Evolutionary conservation across 2,888 invertebrate species (phyloP), one percentile per base, ranked within the genome.

Genomic region (Sinelater perroti): DNA sequence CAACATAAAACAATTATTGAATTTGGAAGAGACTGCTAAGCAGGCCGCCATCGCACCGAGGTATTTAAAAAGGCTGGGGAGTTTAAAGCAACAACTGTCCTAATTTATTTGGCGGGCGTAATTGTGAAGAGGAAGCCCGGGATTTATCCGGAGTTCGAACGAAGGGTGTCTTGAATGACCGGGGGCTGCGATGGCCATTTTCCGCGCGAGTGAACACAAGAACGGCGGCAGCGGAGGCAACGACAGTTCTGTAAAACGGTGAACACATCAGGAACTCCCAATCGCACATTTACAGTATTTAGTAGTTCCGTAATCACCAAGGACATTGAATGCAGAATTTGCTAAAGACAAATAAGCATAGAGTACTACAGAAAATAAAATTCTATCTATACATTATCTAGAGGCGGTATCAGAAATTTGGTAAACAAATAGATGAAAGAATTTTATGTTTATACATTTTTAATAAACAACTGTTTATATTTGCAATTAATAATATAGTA

Each of bases 181-280:
- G 67, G 66, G 69, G 69, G 69, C 70, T 63, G 62, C 65, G 64
- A 70, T 67, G 67, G 70, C 71, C 69, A 71, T 72, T 72, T 72
- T 72, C 71, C 60, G 70, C 70, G 63, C 61, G 64, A 67, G 56
- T 67, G 70, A 71, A 70, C 70, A 72, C 70, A 69, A 68, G 67
- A 70, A 69, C 66, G 66, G 67, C 66, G 69, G 70, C 63, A 66
- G 65, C 60, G 44, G 58, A 35, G 53, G 20, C 38, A 47, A 42
- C 52, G 56, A 54, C 47, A 60, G 53, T 59, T 46, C 62, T 56
- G 64, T 65, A 63, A 65, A 65, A 65, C 63, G 63, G 63, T 61
- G 61, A 63, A 63, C 61, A 49, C 46, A 30, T 45, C 28, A 57
- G 44, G 44, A 47, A 54, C 56, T 61, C 40, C 44, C 49, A 56